Percentiles rank a stretch among this genome's conserved stretches.
Evolutionary conservation across 2,797 vertebrate species (phyloP).

Genomic region (Glyptemys insculpta): DNA sequence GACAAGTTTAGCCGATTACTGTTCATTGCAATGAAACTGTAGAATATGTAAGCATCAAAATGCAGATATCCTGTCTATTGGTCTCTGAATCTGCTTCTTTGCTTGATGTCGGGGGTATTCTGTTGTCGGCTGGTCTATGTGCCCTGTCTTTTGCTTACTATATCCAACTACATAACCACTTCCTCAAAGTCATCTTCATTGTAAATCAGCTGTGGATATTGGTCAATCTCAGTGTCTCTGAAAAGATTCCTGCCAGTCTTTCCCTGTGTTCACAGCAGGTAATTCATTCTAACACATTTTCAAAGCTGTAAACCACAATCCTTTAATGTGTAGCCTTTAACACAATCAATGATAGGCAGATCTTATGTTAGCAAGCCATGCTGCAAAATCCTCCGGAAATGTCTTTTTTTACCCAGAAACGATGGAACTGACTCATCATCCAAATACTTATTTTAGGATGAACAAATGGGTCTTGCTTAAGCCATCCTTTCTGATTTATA

Average conservation of each 20-base stretch:
- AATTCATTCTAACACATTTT: slow-evolving; percentile 15
- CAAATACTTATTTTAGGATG: slow-evolving; percentile 7
- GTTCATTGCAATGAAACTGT: neutral
- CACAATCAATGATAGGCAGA: slow-evolving; percentile 22
- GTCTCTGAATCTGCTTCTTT: neutral
- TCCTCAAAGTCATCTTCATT: neutral
- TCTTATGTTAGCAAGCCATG: neutral
- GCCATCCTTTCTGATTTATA: slow-evolving; percentile 48
- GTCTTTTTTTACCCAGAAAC: slow-evolving; percentile 23
- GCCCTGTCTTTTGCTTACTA: fast-evolving
- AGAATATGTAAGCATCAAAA: neutral
- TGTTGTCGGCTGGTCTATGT: fast-evolving
- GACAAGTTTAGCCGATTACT: neutral
- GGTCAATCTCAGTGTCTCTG: neutral
- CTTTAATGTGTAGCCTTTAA: slow-evolving; percentile 46
- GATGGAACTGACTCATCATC: slow-evolving; percentile 30
- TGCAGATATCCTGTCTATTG: neutral
- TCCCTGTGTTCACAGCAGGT: neutral
- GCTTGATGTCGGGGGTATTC: neutral
- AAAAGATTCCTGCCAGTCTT: neutral
- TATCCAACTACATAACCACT: fast-evolving
- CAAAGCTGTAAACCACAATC: slow-evolving; percentile 44
- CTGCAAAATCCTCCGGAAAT: slow-evolving; percentile 44
- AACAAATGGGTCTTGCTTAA: slow-evolving; percentile 29
- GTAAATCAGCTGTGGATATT: neutral